Evolutionary conservation across 2,888 invertebrate genomes (phyloP), one percentile per base, ranked within the genome.

Genomic region (Drosophila pseudotakahashii): DNA sequence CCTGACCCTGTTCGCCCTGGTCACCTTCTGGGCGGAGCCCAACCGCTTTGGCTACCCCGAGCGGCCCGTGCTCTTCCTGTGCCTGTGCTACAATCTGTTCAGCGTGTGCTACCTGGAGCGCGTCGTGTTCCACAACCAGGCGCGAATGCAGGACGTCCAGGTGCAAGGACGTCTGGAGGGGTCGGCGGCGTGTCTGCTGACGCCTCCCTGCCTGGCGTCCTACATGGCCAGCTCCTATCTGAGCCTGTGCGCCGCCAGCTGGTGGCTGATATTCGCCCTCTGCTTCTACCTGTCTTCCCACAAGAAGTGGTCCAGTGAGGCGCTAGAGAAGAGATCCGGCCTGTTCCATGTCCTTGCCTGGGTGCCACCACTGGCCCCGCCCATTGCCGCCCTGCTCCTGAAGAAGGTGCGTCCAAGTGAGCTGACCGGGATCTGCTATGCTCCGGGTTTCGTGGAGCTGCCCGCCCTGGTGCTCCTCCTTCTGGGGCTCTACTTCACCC

Each of bases 301-400:
- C 47, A 96, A 97, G 90, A 97, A 98, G 90, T 98, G 98, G 98
- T 97, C 97, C 30, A 97, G 97, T 64, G 98, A 98, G 92, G 97
- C 97, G 2, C 94, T 98, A 57, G 97, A 97, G 91, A 95, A 96
- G 52, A 95, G 97, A 32, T 96, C 97, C 0, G 95, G 96, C 16
- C 95, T 97, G 85, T 95, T 98, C 76, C 98, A 98, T 92, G 95
- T 96, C 2, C 94, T 95, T 1, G 96, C 97, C 2, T 98, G 98
- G 98, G 96, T 96, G 67, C 94, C 97, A 81, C 97, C 98, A 0
- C 95, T 97, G 42, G 94, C 97, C 11, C 95, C 97, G 87, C 96
- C 97, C 14, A 96, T 97, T 63, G 96, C 96, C 5, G 96, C 97
- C 16, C 92, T 98, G 39, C 95, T 97, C 36, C 94, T 97, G 85